Evolutionary conservation across 2,888 invertebrate species (phyloP).

Genomic region (Cotesia congregata): DNA sequence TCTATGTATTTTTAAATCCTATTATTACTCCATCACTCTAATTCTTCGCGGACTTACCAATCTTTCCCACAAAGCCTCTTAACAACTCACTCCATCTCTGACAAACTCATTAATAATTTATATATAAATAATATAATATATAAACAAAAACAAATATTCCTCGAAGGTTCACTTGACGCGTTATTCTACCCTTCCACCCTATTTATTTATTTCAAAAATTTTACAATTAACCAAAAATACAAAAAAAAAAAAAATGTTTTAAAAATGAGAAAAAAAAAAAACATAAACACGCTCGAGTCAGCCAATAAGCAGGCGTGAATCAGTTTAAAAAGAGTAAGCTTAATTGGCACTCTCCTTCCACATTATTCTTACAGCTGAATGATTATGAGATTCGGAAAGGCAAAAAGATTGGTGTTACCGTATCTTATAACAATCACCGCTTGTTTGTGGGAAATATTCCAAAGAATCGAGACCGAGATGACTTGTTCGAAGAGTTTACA

Average conservation of each 20-base stretch:
- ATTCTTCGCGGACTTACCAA: slow-evolving; percentile 20
- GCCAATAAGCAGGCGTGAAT: slow-evolving; percentile 68
- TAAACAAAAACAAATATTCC: slow-evolving; percentile 45
- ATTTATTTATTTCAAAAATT: slow-evolving; percentile 17
- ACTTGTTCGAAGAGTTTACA: slow-evolving; percentile 99
- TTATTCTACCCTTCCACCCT: slow-evolving; percentile 34
- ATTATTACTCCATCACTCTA: background rate
- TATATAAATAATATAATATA: slow-evolving; percentile 40
- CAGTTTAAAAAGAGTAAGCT: slow-evolving; percentile 68
- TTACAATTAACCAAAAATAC: too few species aligned
- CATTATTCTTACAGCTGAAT: slow-evolving; percentile 98
- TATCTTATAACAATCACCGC: slow-evolving; percentile 99
- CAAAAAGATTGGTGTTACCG: slow-evolving; percentile 99
- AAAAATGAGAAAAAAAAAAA: slow-evolving; percentile 38
- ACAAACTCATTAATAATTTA: slow-evolving; percentile 20
- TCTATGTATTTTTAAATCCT: background rate
- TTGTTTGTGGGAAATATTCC: slow-evolving; percentile 99
- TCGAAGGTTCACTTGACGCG: slow-evolving; percentile 54
- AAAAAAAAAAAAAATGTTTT: slow-evolving; percentile 26
- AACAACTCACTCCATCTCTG: slow-evolving; percentile 23
- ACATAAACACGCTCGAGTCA: slow-evolving; percentile 47
- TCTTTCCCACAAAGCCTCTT: slow-evolving; percentile 28
- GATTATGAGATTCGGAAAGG: slow-evolving; percentile 99
- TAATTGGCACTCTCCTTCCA: slow-evolving; percentile 79
- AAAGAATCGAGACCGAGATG: slow-evolving; percentile 99